Base-by-base conservation (phyloP, 2,888 invertebrate species). In the Ectemnius cavifrons region DNA sequence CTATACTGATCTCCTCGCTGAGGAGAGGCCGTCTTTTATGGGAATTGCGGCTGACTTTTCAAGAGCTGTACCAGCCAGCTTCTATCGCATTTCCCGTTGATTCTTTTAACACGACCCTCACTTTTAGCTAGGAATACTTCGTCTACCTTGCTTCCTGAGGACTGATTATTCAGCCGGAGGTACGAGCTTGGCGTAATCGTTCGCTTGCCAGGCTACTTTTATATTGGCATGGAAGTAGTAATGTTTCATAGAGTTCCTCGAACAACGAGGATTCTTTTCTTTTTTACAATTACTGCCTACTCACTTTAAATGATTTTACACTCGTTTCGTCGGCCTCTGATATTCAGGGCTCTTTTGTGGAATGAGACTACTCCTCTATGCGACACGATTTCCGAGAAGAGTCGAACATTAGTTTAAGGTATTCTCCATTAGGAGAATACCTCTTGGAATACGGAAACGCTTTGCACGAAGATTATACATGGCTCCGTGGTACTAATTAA, bases 401-500 rank as follows among this genome's bases (percentile, higher is more conserved):
- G 73, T 73, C 65, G 63, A 57, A 23, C 23, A 66, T 75, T 80
- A 77, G 77, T 80, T 23, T 23, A 2, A 23, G 23, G 23, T 23
- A 23, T 23, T 23, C 23, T 23, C 23, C 23, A 23, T 23, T 23
- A 23, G 67, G 67, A 75, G 75, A 69, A 66, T 65, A 63, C 68
- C 75, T 66, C 67, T 59, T 67, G 61, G 57, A 37, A 58, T 67
- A 74, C 59, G 66, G 70, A 74, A 63, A 57, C 58, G 23, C 27
- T 68, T 28, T 49, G 49, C 23, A 61, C 46, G 65, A 16, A 20
- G 45, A 27, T 60, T 63, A 57, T 23, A 63, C 72, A 62, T 56
- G 62, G 71, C 59, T 71, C 16, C 60, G 61, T 0, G 63, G 73
- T 67, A 72, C 75, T 68, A 63, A 62, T 65, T 78, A 72, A 78